Conservation (phyloP, 2,113 vertebrate species). For the Circaetus cinerascens region DNA sequence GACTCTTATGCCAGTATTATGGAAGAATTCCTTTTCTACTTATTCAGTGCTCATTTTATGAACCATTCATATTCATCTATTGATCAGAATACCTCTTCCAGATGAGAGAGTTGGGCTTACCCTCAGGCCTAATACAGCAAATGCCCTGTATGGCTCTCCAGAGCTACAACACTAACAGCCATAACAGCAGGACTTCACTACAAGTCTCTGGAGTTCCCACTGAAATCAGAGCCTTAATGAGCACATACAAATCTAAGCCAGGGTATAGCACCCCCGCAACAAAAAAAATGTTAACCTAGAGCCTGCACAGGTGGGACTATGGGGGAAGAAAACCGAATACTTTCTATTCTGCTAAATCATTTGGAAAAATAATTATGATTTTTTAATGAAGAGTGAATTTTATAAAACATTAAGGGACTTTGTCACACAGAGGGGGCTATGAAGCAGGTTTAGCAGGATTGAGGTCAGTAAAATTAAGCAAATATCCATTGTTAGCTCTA, state of each 20-base stretch:
- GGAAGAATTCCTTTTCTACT: not conserved
- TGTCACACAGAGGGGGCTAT: not conserved
- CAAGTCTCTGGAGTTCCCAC: not conserved
- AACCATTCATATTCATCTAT: slow-evolving; percentile 17
- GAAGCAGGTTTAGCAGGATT: not conserved
- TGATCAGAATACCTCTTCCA: slow-evolving; percentile 42
- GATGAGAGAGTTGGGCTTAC: not conserved
- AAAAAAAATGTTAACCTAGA: not conserved
- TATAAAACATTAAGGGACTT: not conserved
- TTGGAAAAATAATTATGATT: not conserved
- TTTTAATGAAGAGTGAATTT: not conserved
- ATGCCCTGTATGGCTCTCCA: not conserved
- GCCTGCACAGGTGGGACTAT: not conserved
- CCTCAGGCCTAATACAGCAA: slow-evolving; percentile 15
- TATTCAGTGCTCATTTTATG: not conserved
- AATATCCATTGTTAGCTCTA: not conserved
- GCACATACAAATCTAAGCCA: not conserved
- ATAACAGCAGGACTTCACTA: not conserved
- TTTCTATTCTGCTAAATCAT: not conserved
- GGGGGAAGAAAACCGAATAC: not conserved
- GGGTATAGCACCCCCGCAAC: not conserved
- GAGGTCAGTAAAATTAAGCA: not conserved
- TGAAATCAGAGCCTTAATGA: slow-evolving; percentile 18
- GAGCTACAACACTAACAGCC: not conserved
- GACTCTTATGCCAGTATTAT: not conserved